Percentiles rank a stretch among this genome's conserved stretches.
Evolutionary conservation across 2,888 invertebrate genomes (phyloP).

Genomic region (Cataglyphis livida): DNA sequence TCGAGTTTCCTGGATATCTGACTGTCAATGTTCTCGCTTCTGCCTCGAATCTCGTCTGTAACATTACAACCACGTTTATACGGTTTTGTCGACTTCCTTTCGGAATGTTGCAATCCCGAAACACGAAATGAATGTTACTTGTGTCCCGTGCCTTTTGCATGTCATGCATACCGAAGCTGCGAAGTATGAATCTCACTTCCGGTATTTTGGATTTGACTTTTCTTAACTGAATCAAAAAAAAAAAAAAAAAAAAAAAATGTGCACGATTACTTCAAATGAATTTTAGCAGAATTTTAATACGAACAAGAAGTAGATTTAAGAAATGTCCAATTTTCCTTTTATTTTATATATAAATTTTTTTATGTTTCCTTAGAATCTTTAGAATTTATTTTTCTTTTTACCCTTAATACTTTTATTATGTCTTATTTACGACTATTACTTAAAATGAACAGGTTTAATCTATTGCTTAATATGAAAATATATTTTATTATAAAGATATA

Average conservation of each 20-base stretch:
- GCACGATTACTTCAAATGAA: not conserved
- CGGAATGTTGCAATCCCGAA: conserved; percentile 36
- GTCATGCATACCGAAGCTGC: conserved; percentile 28
- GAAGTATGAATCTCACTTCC: conserved; percentile 28
- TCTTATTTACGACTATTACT: not conserved
- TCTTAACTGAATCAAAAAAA: not conserved
- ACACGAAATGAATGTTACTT: conserved; percentile 37
- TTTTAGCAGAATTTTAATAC: not conserved
- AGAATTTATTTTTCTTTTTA: not conserved
- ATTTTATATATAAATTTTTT: not conserved
- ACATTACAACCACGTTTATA: conserved; percentile 28
- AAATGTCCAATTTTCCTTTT: not conserved
- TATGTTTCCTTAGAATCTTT: not conserved
- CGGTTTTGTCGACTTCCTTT: conserved; percentile 41
- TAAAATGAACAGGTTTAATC: not conserved
- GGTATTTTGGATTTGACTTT: conserved; percentile 6
- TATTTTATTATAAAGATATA: not conserved
- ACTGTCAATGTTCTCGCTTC: conserved; percentile 24
- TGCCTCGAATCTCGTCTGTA: conserved; percentile 25
- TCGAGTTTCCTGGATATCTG: conserved; percentile 6
- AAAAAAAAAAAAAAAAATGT: not conserved
- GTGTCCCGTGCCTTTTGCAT: conserved; percentile 7
- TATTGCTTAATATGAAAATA: not conserved
- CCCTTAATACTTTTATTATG: not conserved
- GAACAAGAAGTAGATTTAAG: not conserved